Evolutionary conservation across 2,888 invertebrate species (phyloP), one percentile per base, ranked within the genome.

Genomic region (Cistogaster globosa): DNA sequence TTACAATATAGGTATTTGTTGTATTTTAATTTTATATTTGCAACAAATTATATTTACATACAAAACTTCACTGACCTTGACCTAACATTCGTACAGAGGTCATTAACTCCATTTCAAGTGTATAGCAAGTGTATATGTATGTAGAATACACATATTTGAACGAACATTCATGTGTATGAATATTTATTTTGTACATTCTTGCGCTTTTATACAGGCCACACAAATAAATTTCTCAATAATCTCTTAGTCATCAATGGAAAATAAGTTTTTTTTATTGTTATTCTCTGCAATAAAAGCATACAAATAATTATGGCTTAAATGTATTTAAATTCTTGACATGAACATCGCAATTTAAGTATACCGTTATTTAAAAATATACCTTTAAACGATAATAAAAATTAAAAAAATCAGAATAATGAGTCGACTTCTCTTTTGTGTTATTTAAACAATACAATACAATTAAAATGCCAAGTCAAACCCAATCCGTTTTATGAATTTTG

Each of bases 391-490:
- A 57, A 16, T 18, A 65, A n/a, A 38, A 55, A 36, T 3, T 32
- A 5, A 57, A n/a, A 71, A 53, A 65, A 65, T 14, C 26, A 22
- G 18, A 26, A n/a, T 22, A 60, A 32, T 32, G 32, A 32, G 32
- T 32, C 6, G 32, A 32, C 2, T 32, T 32, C 32, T 32, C 32
- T 32, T 36, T 53, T 81, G 22, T 14, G 38, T n/a, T 48, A 18
- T 48, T 26, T 36, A 20, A 42, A 38, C 26, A 65, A 45, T 14
- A 42, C 38, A 51, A 76, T n/a, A 42, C 60, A 72, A 84, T 84
- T 60, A 76, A 80, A 76, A 80, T 80, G 71, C 80, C 58, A 38
- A 67, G 62, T 67, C 83, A 51, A 63, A 20, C n/a, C 16, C 51
- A 63, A 42, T 48, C 22, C 38, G 20, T 71, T 69, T 36, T 57